Evolutionary conservation across 2,888 invertebrate genomes (phyloP).

Genomic region (Zygothrica quintamaculata): DNA sequence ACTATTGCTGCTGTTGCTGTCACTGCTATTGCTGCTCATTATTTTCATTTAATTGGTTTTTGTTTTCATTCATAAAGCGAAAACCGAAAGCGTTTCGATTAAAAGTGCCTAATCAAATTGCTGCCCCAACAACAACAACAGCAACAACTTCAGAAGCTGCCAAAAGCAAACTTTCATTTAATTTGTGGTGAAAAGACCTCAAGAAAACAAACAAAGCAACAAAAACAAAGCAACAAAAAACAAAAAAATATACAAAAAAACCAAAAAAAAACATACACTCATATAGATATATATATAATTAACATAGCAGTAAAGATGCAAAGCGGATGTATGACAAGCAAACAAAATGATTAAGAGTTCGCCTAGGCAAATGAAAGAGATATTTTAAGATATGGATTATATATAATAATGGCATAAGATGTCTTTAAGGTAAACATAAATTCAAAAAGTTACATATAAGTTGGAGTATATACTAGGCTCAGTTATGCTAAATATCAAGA

Average conservation of each 20-base stretch:
- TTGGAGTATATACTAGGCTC: no score
- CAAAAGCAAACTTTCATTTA: slow-evolving; percentile 72
- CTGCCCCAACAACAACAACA: slow-evolving; percentile 39
- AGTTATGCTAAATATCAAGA: no score
- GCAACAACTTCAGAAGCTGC: slow-evolving; percentile 44
- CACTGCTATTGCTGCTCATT: slow-evolving; percentile 30
- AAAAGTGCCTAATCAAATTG: slow-evolving; percentile 44
- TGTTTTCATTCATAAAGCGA: slow-evolving; percentile 57
- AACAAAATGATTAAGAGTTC: slow-evolving; percentile 6
- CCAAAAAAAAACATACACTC: no score
- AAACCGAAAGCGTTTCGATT: slow-evolving; percentile 49
- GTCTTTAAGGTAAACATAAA: no score
- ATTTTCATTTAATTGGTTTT: slow-evolving; percentile 66
- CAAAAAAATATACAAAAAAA: slow-evolving; percentile 36
- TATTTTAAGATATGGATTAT: no score
- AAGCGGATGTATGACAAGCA: slow-evolving; percentile 47
- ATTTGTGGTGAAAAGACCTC: slow-evolving; percentile 50
- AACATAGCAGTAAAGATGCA: slow-evolving; percentile 40
- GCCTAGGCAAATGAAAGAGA: no score
- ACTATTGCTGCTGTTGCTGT: slow-evolving; percentile 13
- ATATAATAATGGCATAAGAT: no score
- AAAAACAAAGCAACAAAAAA: slow-evolving; percentile 32
- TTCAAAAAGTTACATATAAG: no score
- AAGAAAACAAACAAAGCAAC: slow-evolving; percentile 41
- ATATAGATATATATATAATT: no score